These are phyloP conservation scores for Crotalus viridis DNA, from an alignment of 2,113 vertebrate genomes.

Conservation along the genomic window DNA sequence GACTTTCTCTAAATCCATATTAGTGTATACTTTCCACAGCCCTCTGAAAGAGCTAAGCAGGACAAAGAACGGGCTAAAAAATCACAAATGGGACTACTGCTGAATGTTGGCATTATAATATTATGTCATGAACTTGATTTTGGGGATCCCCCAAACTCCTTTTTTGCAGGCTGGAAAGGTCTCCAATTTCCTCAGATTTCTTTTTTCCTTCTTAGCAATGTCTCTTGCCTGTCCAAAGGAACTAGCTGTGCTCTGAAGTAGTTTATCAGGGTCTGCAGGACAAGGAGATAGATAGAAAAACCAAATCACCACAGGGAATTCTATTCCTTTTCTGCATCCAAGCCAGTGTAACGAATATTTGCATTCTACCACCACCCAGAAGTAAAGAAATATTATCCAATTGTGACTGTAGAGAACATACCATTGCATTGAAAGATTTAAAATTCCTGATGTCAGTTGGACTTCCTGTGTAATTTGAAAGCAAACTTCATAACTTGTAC, in stretches of 20 bases:
- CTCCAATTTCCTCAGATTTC: background rate
- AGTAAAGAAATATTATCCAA: background rate
- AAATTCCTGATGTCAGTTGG: background rate
- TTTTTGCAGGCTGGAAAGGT: background rate
- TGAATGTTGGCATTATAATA: background rate
- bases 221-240: background rate
- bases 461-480: background rate
- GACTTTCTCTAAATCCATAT: background rate
- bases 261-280: background rate
- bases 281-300: background rate
- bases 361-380: background rate
- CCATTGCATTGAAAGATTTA: background rate
- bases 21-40: background rate
- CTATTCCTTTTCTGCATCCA: background rate
- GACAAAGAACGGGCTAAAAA: background rate
- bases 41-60: background rate
- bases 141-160: background rate
- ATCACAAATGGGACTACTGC: background rate
- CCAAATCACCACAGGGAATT: too few species aligned
- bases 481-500: background rate
- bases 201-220: background rate
- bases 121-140: background rate
- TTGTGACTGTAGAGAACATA: background rate
- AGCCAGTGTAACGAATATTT: background rate
- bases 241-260: background rate